Base-by-base conservation (phyloP, 2,113 vertebrate species). In the Urocitellus parryii region DNA sequence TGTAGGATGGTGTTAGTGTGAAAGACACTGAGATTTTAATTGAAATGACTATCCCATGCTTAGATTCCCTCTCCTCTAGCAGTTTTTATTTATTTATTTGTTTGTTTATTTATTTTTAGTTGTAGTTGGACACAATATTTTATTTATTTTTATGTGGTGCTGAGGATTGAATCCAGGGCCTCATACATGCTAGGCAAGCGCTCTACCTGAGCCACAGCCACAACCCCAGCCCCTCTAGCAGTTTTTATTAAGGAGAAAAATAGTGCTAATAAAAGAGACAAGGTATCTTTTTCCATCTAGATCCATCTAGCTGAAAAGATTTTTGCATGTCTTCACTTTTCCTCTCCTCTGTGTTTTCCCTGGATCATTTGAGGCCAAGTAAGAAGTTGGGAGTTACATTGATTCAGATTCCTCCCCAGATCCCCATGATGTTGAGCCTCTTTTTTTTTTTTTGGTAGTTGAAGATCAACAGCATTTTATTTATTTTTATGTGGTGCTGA, bases 261-360 rank as follows among this genome's bases (percentile, higher is more conserved):
- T 80, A 93, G 27, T 11, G 14, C 22, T 82, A 8, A 9, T 91
- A 48, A n/a, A 82, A 90, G 17, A 58, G 58, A 63, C 27, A 78
- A 68, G 39, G 5, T 81, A 48, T 5, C 4, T 88, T 93, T 94
- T 86, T 27, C 34, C 42, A 25, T n/a, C 20, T 63, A 56, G 84
- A 32, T 42, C 42, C 29, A 84, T 83, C 81, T 77, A 37, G 14
- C 61, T 73, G 18, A 94, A 67, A 82, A 58, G 51, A 95, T 63
- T 91, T 93, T 87, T 90, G 93, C 61, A 32, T 88, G 12, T 74
- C 51, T 53, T 93, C 48, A 25, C 42, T 82, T 73, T 79, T 48
- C 8, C 24, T 8, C 25, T 76, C n/a, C 37, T 80, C 53, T 78
- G 27, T 65, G 34, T 63, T 91, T 72, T 86, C 53, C 34, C 61